Conservation (phyloP, 2,888 invertebrate genomes). For the Alviniconcha strummeri region DNA sequence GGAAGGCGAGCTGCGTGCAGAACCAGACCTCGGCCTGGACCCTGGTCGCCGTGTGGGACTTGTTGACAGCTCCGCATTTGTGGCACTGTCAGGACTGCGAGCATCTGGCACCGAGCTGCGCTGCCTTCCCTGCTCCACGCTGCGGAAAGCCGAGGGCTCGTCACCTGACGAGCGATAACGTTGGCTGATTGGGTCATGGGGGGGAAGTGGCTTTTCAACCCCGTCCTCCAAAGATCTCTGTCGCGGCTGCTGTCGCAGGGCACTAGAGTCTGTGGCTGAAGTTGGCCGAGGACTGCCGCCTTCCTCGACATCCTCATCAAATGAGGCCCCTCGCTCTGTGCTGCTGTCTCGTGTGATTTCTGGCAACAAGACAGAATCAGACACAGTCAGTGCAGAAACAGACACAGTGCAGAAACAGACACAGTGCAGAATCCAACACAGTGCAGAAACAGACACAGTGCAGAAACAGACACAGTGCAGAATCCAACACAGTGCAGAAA, state of each 20-base stretch:
- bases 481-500: too few relatives aligned
- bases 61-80: conserved; percentile 9
- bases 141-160: conserved; percentile 41
- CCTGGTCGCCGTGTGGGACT: background rate
- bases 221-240: conserved; percentile 26
- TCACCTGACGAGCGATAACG: conserved; percentile 31
- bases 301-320: conserved; percentile 43
- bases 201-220: conserved; percentile 19
- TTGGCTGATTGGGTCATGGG: conserved; percentile 31
- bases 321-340: conserved; percentile 53
- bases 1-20: background rate
- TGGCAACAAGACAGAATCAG: conserved; percentile 33
- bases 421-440: too few relatives aligned
- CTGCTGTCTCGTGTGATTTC: conserved; percentile 67
- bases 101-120: background rate
- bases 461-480: background rate
- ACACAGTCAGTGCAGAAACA: too few relatives aligned
- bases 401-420: too few relatives aligned
- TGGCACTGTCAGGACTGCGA: conserved; percentile 4
- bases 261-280: background rate
- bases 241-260: background rate
- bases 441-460: too few relatives aligned
- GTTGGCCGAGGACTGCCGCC: background rate
- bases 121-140: conserved; percentile 36
- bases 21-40: background rate